Conservation (phyloP, 1,140 invertebrate genomes). For the Kradibia gibbosae region DNA sequence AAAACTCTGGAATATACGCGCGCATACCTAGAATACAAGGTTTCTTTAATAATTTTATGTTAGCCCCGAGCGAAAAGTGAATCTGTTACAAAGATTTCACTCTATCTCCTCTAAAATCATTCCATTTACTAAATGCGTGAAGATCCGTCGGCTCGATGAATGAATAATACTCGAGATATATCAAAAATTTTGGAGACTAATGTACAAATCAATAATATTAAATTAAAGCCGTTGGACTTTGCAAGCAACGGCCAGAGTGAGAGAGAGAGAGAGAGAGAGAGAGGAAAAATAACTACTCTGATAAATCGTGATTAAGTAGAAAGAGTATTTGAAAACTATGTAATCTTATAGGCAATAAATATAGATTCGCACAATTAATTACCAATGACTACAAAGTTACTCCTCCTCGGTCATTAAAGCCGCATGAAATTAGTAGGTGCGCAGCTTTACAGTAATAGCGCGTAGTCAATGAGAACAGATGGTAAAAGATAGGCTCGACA, state of each 20-base stretch:
- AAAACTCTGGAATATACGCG: neutral
- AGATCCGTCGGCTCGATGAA: neutral
- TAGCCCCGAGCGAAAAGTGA: neutral
- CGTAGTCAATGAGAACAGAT: neutral
- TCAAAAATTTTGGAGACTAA: too few species aligned
- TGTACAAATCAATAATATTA: neutral
- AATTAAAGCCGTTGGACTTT: neutral
- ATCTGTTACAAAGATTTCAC: neutral
- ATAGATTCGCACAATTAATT: conserved; percentile 41
- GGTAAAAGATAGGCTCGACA: neutral
- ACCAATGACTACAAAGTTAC: conserved; percentile 19
- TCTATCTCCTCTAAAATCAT: neutral
- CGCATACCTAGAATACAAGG: neutral
- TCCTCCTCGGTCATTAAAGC: conserved; percentile 11
- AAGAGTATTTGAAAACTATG: neutral
- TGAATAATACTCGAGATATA: too few species aligned
- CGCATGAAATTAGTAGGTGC: conserved; percentile 36
- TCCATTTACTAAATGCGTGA: neutral
- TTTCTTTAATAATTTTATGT: neutral
- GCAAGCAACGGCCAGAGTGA: neutral
- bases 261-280: neutral
- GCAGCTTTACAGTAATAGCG: neutral
- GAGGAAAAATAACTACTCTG: neutral
- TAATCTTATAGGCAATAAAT: conserved; percentile 6
- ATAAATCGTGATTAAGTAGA: neutral